A percentile compares a stretch with the other conserved stretches of the same genome.
phyloP scores from a whole-genome alignment of 2,113 vertebrate species.

The Microtus oregoni region DNA sequence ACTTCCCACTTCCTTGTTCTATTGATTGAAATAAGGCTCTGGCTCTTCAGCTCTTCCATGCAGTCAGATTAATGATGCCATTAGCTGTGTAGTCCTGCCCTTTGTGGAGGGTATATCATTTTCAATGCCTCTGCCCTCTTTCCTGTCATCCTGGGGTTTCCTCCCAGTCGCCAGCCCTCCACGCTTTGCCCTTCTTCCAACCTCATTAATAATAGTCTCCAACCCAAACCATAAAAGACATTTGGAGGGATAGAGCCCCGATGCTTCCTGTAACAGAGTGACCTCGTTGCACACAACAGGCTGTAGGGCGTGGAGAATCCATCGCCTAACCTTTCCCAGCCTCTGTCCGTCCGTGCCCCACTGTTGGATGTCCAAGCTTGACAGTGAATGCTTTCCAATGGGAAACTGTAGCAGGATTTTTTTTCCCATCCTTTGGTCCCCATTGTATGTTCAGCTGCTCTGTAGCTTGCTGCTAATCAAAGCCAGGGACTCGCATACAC shows the following conservation, averaged over 20 bases:
- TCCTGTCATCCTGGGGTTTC: background rate
- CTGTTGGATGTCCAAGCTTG: constrained; percentile 72
- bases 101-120: background rate
- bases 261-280: background rate
- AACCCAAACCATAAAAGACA: constrained; percentile 45
- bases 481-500: constrained; percentile 81
- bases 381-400: constrained; percentile 66
- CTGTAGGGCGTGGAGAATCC: constrained; percentile 58
- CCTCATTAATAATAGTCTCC: constrained; percentile 33
- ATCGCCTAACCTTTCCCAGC: constrained; percentile 75
- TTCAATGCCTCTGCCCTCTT: background rate
- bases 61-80: background rate
- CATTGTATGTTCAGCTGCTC: constrained; percentile 83
- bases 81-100: background rate
- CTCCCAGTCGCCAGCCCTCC: background rate
- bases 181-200: background rate
- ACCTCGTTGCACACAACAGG: background rate
- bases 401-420: constrained; percentile 73
- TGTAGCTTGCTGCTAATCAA: constrained; percentile 85
- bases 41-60: background rate
- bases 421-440: constrained; percentile 61
- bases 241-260: background rate
- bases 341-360: constrained; percentile 34
- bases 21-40: background rate
- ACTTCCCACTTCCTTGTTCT: background rate